A percentile compares a stretch with the other conserved stretches of the same genome.
phyloP scores from a whole-genome alignment of 2,888 invertebrate species.

The Encarsia formosa region DNA sequence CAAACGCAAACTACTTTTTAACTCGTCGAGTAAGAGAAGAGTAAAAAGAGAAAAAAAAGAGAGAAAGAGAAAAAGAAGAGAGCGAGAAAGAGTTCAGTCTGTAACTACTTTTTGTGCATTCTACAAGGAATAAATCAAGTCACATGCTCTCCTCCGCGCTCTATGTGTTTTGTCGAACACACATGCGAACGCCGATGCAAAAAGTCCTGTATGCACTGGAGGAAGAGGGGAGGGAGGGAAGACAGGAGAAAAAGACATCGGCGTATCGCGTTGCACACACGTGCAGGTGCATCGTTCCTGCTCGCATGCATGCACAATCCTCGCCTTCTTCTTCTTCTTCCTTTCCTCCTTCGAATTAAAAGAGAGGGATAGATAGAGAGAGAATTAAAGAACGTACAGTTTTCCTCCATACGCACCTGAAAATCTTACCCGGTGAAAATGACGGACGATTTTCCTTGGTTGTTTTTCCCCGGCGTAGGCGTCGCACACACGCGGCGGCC shows the following conservation, averaged over 20 bases:
- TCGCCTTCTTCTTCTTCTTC: background rate
- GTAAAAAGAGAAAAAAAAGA: too few species aligned
- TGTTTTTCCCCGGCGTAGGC: too few species aligned
- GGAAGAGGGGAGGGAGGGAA: background rate
- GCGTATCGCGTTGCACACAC: conserved; percentile 31
- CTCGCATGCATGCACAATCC: too few species aligned
- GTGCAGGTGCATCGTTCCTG: conserved; percentile 32
- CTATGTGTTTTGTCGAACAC: conserved; percentile 5
- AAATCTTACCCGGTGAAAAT: too few species aligned
- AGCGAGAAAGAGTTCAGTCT: too few species aligned
- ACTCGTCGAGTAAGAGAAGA: background rate
- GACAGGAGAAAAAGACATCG: conserved; percentile 11
- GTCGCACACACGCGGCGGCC: conserved; percentile 23
- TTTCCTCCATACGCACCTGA: too few species aligned
- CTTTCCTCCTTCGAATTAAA: background rate
- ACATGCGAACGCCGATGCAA: background rate
- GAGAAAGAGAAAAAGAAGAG: too few species aligned
- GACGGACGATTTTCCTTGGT: too few species aligned
- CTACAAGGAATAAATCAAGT: background rate
- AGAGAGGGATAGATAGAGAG: background rate
- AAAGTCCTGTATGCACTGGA: background rate
- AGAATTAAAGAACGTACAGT: background rate
- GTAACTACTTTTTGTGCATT: background rate
- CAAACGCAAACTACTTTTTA: too few species aligned
- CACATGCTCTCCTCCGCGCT: background rate